These are phyloP conservation scores for Drosophila yooni DNA, from an alignment of 2,888 invertebrate genomes.

Conservation along the genomic window DNA sequence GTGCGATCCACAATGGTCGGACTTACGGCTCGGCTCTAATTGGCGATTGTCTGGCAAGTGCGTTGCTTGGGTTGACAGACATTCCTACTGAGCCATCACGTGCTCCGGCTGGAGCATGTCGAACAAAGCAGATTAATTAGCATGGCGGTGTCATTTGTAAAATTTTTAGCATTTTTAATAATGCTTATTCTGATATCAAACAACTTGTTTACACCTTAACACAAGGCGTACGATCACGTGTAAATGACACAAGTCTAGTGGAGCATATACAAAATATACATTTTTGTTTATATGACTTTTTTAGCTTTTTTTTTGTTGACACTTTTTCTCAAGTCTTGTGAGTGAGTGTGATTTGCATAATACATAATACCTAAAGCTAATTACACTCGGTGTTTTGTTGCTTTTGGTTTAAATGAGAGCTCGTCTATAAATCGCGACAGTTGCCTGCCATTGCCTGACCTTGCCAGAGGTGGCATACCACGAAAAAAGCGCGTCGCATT, in stretches of 20 bases:
- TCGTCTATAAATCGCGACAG: constrained; percentile 52
- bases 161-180: constrained; percentile 38
- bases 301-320: constrained; percentile 3
- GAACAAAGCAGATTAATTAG: constrained; percentile 75
- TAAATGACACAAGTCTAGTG: constrained; percentile 34
- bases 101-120: constrained; percentile 52
- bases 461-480: constrained; percentile 71
- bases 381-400: constrained; percentile 23
- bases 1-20: neutral
- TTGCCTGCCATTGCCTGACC: constrained; percentile 54
- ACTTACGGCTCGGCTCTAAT: constrained; percentile 51
- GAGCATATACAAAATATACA: constrained; percentile 18
- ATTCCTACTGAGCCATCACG: constrained; percentile 62
- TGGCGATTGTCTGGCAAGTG: constrained; percentile 73
- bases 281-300: constrained; percentile 14
- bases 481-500: constrained; percentile 69
- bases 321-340: constrained; percentile 2
- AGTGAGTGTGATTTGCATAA: constrained; percentile 32
- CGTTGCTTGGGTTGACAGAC: constrained; percentile 75
- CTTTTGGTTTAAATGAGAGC: constrained; percentile 35
- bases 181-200: constrained; percentile 51
- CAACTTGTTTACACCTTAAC: constrained; percentile 31
- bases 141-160: constrained; percentile 66
- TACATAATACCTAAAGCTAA: constrained; percentile 41
- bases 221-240: constrained; percentile 20